Evolutionary conservation across 2,888 invertebrate genomes (phyloP).

Genomic region (Zhuqinia jingwanae): DNA sequence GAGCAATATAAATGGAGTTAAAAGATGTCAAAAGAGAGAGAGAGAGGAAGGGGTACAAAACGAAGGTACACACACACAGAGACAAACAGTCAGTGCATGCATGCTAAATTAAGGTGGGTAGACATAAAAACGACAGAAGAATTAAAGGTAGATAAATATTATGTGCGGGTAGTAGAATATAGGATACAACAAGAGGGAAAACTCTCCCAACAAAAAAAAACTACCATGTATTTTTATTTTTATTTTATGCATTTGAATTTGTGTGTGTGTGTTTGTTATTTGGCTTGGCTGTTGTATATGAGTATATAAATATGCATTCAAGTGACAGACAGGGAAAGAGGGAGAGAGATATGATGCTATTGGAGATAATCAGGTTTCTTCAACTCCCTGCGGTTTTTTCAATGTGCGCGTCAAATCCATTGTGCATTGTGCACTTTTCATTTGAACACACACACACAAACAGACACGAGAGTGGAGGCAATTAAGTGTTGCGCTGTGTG

Average conservation of each 20-base stretch:
- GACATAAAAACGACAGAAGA: not conserved
- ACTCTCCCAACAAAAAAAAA: slow-evolving; percentile 28
- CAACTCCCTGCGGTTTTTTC: slow-evolving; percentile 66
- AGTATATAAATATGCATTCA: not conserved
- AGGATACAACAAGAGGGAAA: slow-evolving; percentile 30
- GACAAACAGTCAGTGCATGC: not conserved
- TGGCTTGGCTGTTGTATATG: not conserved
- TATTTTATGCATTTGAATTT: not conserved
- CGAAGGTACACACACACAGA: not conserved
- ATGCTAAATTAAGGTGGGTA: slow-evolving; percentile 8
- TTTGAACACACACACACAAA: not conserved
- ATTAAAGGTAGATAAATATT: slow-evolving; percentile 13
- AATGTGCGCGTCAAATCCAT: slow-evolving; percentile 50
- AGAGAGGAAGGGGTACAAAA: not conserved
- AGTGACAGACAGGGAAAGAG: slow-evolving; percentile 48
- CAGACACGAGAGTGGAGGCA: slow-evolving; percentile 10
- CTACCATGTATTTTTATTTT: slow-evolving; percentile 6
- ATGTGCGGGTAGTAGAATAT: not conserved
- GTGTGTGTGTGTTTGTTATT: not conserved
- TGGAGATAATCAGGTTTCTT: slow-evolving; percentile 67
- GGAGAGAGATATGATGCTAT: slow-evolving; percentile 63
- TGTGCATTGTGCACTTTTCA: slow-evolving; percentile 34
- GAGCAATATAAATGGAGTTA: slow-evolving; percentile 36
- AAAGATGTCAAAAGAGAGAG: slow-evolving; percentile 14
- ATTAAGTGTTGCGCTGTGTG: slow-evolving; percentile 35